phyloP scores from a whole-genome alignment of 1,140 invertebrate genomes.

The Varroa destructor region DNA sequence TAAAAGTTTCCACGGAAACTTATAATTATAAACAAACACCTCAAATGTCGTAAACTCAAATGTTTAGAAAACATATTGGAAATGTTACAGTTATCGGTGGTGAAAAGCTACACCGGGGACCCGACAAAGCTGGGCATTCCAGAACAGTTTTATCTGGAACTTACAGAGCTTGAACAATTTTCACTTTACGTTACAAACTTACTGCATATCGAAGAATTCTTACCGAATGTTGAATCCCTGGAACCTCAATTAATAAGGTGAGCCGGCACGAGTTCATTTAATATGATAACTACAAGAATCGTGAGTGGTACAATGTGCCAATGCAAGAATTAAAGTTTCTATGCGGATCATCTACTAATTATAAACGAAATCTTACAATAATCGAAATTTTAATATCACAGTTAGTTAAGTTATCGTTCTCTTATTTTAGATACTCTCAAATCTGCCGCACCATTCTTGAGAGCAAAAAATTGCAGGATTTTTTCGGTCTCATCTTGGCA shows the following conservation, averaged over 20 bases:
- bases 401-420: not conserved
- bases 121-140: conserved; percentile 66
- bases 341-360: too few species aligned
- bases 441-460: conserved; percentile 8
- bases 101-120: conserved; percentile 70
- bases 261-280: not conserved
- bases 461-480: conserved; percentile 52
- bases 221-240: conserved; percentile 71
- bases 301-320: too few species aligned
- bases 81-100: conserved; percentile 54
- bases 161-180: conserved; percentile 55
- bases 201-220: conserved; percentile 74
- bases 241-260: conserved; percentile 47
- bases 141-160: conserved; percentile 73
- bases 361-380: too few species aligned
- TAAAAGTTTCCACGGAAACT: too few species aligned
- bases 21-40: too few species aligned
- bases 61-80: too few species aligned
- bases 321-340: too few species aligned
- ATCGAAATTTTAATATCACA: too few species aligned
- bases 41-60: too few species aligned
- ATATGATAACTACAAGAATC: not conserved
- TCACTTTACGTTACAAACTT: not conserved
- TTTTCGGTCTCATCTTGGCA: conserved; percentile 81
- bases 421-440: not conserved